Conservation (phyloP, 2,888 invertebrate species). For the Tanypteryx hageni region DNA sequence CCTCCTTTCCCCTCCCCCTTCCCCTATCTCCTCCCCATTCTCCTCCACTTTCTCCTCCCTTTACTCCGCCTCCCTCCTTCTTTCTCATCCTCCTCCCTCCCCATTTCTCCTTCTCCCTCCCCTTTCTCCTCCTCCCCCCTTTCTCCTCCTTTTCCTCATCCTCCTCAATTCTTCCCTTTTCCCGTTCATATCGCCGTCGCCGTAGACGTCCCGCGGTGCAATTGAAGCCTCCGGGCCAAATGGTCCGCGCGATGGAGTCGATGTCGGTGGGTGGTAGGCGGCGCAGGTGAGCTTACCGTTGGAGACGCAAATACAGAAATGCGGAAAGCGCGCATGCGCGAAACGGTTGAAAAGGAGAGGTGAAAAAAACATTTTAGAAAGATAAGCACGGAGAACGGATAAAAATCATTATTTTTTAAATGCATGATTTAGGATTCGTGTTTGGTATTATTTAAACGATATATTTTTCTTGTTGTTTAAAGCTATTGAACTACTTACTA, state of each 20-base stretch:
- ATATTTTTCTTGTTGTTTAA: too few species aligned
- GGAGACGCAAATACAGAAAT: not conserved
- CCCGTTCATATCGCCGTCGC: not conserved
- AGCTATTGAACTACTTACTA: too few species aligned
- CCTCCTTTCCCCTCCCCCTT: not conserved
- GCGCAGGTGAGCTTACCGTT: slow-evolving; percentile 10
- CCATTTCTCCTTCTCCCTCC: not conserved
- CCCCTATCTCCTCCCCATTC: not conserved
- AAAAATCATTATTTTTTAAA: too few species aligned
- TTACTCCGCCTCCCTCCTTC: not conserved
- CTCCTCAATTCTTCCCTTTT: not conserved
- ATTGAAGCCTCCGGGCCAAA: slow-evolving; percentile 54
- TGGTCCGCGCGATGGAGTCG: slow-evolving; percentile 37
- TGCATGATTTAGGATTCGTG: too few species aligned
- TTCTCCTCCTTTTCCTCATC: not conserved
- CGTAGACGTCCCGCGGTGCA: slow-evolving; percentile 39
- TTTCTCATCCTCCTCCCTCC: not conserved
- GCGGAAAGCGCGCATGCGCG: not conserved
- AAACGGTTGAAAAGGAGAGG: not conserved
- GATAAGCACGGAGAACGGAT: too few species aligned
- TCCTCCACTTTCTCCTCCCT: not conserved
- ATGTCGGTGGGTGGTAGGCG: slow-evolving; percentile 51
- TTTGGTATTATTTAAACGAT: too few species aligned
- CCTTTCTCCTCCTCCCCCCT: not conserved
- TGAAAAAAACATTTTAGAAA: too few species aligned